These are phyloP conservation scores for Rhynchomys soricoides DNA, from an alignment of 2,113 vertebrate genomes.

Conservation along the genomic window DNA sequence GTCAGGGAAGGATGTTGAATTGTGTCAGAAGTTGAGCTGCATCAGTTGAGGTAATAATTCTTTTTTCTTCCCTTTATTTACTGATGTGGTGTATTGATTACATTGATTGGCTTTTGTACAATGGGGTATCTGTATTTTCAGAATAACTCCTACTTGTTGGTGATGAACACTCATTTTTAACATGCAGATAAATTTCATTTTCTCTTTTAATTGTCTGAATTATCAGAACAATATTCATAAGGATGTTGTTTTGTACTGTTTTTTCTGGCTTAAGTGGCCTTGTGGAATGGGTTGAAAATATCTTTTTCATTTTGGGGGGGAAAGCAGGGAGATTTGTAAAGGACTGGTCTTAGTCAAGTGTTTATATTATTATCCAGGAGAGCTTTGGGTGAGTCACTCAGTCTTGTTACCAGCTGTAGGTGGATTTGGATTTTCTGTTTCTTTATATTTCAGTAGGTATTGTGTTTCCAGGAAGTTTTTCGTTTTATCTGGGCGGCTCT, in stretches of 20 bases:
- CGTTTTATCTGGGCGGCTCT: not conserved
- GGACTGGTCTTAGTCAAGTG: not conserved
- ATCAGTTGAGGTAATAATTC: not conserved
- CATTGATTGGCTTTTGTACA: not conserved
- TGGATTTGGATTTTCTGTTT: not conserved
- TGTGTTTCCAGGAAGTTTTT: not conserved
- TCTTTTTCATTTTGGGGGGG: not conserved
- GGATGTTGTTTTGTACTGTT: not conserved
- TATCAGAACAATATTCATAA: not conserved
- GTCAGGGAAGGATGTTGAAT: not conserved
- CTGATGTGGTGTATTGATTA: not conserved
- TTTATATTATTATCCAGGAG: not conserved
- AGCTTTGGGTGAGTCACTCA: not conserved
- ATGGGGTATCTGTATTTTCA: not conserved
- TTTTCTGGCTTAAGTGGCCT: not conserved
- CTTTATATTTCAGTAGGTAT: not conserved
- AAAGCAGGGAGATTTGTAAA: not conserved
- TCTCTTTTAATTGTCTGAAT: not conserved
- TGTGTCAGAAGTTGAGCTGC: not conserved
- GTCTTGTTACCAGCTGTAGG: not conserved
- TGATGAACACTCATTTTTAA: constrained; percentile 7
- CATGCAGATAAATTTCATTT: not conserved
- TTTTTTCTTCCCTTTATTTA: not conserved
- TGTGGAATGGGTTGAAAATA: not conserved
- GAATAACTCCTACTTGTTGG: not conserved